Conservation (phyloP, 1,140 invertebrate species). For the Megathymus violae region DNA sequence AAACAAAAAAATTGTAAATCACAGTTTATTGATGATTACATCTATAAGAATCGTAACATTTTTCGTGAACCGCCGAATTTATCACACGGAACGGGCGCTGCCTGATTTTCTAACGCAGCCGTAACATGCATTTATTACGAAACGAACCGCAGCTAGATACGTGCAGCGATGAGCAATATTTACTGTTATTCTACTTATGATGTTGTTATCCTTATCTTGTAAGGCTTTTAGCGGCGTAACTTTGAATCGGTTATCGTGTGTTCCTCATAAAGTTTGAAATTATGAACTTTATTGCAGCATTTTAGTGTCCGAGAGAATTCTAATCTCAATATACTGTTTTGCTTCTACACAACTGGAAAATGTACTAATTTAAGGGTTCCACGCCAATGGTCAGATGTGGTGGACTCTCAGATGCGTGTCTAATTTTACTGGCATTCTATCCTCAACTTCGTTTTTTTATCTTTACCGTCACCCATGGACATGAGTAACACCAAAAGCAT, state of each 20-base stretch:
- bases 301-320: no score
- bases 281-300: neutral
- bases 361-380: no score
- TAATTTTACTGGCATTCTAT: no score
- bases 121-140: slow-evolving; percentile 9
- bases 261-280: neutral
- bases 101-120: neutral
- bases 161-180: slow-evolving; percentile 17
- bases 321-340: neutral
- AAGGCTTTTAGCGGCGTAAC: slow-evolving; percentile 13
- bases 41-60: no score
- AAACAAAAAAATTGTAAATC: no score
- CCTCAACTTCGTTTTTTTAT: no score
- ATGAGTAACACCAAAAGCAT: no score
- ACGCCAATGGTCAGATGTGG: no score
- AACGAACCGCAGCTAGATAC: slow-evolving; percentile 10
- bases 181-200: slow-evolving; percentile 22
- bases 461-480: no score
- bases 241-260: slow-evolving; percentile 9
- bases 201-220: slow-evolving; percentile 16
- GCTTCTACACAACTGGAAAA: no score
- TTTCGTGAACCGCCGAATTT: neutral
- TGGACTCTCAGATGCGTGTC: no score
- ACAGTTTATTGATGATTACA: no score
- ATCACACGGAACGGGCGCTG: neutral